phyloP scores from a whole-genome alignment of 2,888 invertebrate genomes.

The Lacanobia wlatinum region DNA sequence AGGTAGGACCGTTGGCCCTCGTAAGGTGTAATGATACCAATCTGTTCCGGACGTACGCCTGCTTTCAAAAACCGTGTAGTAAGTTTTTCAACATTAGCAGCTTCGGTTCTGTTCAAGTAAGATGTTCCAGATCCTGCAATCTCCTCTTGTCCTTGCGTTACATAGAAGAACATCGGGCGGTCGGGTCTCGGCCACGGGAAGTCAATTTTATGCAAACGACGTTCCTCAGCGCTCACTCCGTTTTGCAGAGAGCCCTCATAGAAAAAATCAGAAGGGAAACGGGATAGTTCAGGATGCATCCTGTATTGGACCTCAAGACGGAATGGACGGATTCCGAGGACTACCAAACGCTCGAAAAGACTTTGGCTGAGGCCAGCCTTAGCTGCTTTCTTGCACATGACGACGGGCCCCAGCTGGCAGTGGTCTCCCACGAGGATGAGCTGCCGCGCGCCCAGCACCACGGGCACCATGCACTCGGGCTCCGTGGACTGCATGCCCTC shows the following conservation, averaged over 20 bases:
- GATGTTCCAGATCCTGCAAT: constrained; percentile 99
- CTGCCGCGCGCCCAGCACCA: constrained; percentile 99
- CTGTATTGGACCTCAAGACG: constrained; percentile 99
- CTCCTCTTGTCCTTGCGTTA: constrained; percentile 99
- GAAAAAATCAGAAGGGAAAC: constrained; percentile 99
- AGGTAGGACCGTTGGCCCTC: constrained; percentile 99
- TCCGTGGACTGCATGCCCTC: constrained; percentile 99
- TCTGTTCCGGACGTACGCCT: constrained; percentile 99
- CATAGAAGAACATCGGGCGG: constrained; percentile 99
- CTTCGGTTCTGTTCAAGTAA: constrained; percentile 99
- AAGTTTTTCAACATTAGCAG: constrained; percentile 99
- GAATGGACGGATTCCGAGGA: constrained; percentile 99
- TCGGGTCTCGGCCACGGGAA: constrained; percentile 99
- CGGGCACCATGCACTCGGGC: constrained; percentile 99
- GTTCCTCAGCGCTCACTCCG: constrained; percentile 99
- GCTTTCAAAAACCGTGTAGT: constrained; percentile 98
- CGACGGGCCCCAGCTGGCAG: constrained; percentile 99
- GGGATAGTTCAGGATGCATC: constrained; percentile 99
- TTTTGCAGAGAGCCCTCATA: constrained; percentile 99
- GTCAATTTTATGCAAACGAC: constrained; percentile 96
- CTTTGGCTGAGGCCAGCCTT: constrained; percentile 99
- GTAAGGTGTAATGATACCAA: constrained; percentile 99
- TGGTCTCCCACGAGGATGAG: constrained; percentile 99
- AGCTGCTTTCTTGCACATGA: constrained; percentile 99
- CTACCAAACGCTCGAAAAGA: constrained; percentile 98